Base-by-base conservation (phyloP, 2,797 vertebrate species). In the Sternotherus odoratus region DNA sequence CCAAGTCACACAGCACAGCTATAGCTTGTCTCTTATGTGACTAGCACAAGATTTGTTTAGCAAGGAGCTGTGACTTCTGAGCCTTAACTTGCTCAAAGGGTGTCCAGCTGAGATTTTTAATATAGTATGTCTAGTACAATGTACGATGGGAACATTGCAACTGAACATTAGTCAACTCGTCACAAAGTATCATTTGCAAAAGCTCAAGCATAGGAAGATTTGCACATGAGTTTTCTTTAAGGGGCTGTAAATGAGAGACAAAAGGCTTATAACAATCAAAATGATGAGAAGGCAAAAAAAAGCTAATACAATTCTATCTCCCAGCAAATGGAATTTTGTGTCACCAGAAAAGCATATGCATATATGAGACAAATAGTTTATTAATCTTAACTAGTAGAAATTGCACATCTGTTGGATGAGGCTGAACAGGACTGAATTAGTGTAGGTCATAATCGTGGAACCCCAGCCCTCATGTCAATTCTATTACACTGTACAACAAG, bases 21-120 rank as follows among this genome's bases (percentile, higher is more conserved):
- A 91, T 21, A 91, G 81, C 30, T 85, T 78, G 26, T 92, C 86
- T 93, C 82, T 81, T 83, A 12, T 82, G 56, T 88, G 83, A 95
- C 36, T 91, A 87, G 69, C 63, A 12, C 17, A 79, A 66, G n/a
- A 49, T 95, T 95, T 95, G 94, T 93, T 83, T 89, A 93, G 97
- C 92, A 91, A 2, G 90, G 94, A 93, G 85, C 13, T 51, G 83
- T 95, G 95, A 94, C 90, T 91, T 96, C 86, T 94, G 72, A 91
- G 92, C 79, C 82, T 92, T 92, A 79, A 85, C 63, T 87, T 80
- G 82, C 60, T 88, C 79, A 87, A 82, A 85, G 30, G 74, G 12
- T 0, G 0, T 43, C 88, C 95, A 36, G 82, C 72, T 95, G 97
- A 96, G 93, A 85, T 81, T 82, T 92, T 49, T 82, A 94, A 90